Base-by-base conservation (phyloP, 1,140 invertebrate genomes). In the Euborellia annulipes region DNA sequence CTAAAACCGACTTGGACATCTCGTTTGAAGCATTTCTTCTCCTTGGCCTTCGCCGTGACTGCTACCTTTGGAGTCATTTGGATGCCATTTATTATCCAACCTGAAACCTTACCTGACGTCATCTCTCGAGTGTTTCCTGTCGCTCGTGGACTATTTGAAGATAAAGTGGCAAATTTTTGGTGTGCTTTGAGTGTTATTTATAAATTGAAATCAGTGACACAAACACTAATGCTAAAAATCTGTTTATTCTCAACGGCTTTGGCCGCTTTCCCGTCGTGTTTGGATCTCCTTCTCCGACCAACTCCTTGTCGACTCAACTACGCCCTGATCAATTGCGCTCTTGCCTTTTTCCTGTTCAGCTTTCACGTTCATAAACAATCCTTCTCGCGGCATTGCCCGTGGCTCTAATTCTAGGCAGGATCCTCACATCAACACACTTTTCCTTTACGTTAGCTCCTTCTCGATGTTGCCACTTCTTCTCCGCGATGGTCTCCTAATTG, bases 91-190 rank as follows among this genome's bases (percentile, higher is more conserved):
- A 45, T 88, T 2, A 58, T 54, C n/a, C 67, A 70, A 32, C 55
- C 62, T 30, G 63, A 73, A 23, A 56, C 65, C 13, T 54, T 78
- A 11, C 47, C 69, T 1, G 74, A 82, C 58, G 81, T 93, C 0
- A 3, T 95, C 1, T 59, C 73, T 4, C 68, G 95, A 54, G 57
- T 98, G 3, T 98, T 99, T 64, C 94, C 96, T 0, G 56, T 98
- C n/a, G 71, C 73, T 22, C 69, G 95, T 54, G 95, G 95, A 9
- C 70, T 98, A 6, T 98, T 91, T 68, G 95, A 98, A 70, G 95
- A 99, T 62, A 98, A 99, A 76, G 96, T 99, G 1, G 84, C 93
- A 0, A 98, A 95, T 64, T 63, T 98, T 46, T 99, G 96, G 96
- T 99, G 92, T 63, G 68, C 77, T 16, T 54, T 95, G 0, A 94